Conservation (phyloP, 2,888 invertebrate genomes). For the Exephanes ischioxanthus region DNA sequence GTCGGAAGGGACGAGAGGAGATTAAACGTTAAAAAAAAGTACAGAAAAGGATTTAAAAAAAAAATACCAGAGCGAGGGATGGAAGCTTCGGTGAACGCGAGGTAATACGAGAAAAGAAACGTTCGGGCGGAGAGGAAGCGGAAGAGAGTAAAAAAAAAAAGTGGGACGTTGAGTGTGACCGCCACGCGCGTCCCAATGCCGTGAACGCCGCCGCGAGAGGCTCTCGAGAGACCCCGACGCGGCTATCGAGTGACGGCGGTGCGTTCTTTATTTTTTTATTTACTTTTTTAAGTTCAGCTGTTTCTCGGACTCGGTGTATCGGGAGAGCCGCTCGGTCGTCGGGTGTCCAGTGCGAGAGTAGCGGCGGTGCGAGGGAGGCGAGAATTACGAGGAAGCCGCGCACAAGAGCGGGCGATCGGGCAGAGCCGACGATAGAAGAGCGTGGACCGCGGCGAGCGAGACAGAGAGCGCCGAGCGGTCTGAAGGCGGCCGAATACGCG, state of each 20-base stretch:
- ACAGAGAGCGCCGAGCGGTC: not conserved
- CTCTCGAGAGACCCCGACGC: not conserved
- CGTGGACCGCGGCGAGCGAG: not conserved
- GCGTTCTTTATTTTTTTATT: not conserved
- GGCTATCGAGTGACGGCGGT: not conserved
- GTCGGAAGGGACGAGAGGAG: not conserved
- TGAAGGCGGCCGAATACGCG: conserved; percentile 41
- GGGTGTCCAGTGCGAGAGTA: not conserved
- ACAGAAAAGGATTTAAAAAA: not conserved
- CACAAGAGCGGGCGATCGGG: not conserved
- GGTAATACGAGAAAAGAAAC: not conserved
- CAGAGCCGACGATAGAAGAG: not conserved
- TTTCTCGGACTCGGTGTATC: not conserved
- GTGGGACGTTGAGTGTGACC: conserved; percentile 17
- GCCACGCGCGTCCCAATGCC: conserved; percentile 12
- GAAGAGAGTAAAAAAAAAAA: conserved; percentile 56
- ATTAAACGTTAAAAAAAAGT: not conserved
- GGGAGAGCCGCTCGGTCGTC: not conserved
- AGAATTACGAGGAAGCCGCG: conserved; percentile 32
- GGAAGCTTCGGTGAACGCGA: not conserved
- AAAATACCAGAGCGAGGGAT: not conserved
- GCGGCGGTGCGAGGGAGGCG: not conserved
- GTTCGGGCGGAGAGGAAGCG: not conserved
- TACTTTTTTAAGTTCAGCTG: not conserved
- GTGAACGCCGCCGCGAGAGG: conserved; percentile 1